These are phyloP conservation scores for Eutrigla gurnardus DNA, from an alignment of 2,797 vertebrate genomes.

Conservation along the genomic window DNA sequence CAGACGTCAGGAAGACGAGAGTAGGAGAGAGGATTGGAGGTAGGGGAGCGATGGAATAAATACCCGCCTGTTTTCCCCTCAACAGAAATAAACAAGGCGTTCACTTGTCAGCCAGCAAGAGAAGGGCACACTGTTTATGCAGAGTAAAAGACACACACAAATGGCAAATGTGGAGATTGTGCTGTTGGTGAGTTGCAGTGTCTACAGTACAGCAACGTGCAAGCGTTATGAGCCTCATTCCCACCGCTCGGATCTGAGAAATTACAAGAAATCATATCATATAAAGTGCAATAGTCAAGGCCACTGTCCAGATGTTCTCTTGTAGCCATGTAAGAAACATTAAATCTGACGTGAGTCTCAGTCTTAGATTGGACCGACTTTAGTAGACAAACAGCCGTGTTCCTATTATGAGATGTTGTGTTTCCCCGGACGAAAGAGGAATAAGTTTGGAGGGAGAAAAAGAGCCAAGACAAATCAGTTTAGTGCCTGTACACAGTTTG, in stretches of 20 bases:
- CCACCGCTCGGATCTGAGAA: background rate
- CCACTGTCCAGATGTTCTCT: background rate
- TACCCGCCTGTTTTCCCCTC: slow-evolving; percentile 72
- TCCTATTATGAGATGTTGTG: background rate
- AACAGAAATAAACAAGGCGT: slow-evolving; percentile 80
- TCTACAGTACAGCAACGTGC: background rate
- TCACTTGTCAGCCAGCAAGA: slow-evolving; percentile 75
- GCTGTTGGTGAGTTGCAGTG: slow-evolving; percentile 32
- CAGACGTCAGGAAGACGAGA: slow-evolving; percentile 38
- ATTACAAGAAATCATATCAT: slow-evolving; percentile 1
- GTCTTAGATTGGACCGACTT: background rate
- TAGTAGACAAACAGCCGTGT: background rate
- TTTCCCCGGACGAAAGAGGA: slow-evolving; percentile 21
- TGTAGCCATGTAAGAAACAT: background rate
- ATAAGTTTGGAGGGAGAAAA: slow-evolving; percentile 22
- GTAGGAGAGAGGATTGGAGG: slow-evolving; percentile 39
- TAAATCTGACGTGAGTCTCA: background rate
- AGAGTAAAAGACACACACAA: slow-evolving; percentile 48
- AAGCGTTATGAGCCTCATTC: slow-evolving; percentile 1
- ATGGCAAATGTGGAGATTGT: slow-evolving; percentile 62
- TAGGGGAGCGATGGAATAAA: slow-evolving; percentile 64
- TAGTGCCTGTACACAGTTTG: slow-evolving; percentile 23
- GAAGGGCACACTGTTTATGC: slow-evolving; percentile 69
- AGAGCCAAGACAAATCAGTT: slow-evolving; percentile 37
- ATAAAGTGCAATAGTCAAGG: slow-evolving; percentile 8